Evolutionary conservation across 2,888 invertebrate genomes (phyloP).

Genomic region (Eilema depressum): DNA sequence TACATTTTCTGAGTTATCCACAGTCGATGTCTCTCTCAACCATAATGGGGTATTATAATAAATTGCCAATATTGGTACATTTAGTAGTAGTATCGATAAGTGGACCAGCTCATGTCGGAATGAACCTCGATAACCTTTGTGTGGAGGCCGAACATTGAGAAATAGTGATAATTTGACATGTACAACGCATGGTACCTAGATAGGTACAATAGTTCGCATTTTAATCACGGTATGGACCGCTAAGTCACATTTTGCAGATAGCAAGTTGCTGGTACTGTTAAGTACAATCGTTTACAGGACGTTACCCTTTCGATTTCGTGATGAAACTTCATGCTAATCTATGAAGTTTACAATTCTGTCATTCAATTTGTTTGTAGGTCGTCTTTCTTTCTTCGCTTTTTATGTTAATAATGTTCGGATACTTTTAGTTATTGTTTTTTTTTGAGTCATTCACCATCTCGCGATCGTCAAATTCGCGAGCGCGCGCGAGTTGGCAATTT

Average conservation of each 20-base stretch:
- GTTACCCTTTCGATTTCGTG: slow-evolving; percentile 25
- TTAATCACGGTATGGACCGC: background rate
- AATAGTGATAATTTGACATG: slow-evolving; percentile 62
- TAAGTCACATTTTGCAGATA: slow-evolving; percentile 5
- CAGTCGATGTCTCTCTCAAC: slow-evolving; percentile 76
- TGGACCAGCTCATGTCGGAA: slow-evolving; percentile 57
- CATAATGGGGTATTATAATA: slow-evolving; percentile 72
- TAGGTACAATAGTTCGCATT: background rate
- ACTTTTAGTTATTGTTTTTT: background rate
- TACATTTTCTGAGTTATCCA: slow-evolving; percentile 70
- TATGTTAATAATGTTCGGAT: background rate
- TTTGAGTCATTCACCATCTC: too few species aligned
- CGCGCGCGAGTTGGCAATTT: too few species aligned
- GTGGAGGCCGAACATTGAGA: slow-evolving; percentile 66
- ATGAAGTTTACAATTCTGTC: slow-evolving; percentile 4
- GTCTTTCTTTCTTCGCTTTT: background rate
- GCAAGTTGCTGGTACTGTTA: background rate
- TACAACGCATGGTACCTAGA: slow-evolving; percentile 43
- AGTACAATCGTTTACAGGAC: slow-evolving; percentile 2
- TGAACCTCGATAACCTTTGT: slow-evolving; percentile 72
- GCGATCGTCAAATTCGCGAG: too few species aligned
- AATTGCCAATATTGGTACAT: slow-evolving; percentile 73
- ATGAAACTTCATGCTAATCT: slow-evolving; percentile 20
- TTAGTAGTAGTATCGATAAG: slow-evolving; percentile 70
- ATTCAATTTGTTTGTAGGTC: background rate